A percentile compares a stretch with the other conserved stretches of the same genome.
phyloP scores from a whole-genome alignment of 2,888 invertebrate genomes.

The Andrena bicolor region DNA sequence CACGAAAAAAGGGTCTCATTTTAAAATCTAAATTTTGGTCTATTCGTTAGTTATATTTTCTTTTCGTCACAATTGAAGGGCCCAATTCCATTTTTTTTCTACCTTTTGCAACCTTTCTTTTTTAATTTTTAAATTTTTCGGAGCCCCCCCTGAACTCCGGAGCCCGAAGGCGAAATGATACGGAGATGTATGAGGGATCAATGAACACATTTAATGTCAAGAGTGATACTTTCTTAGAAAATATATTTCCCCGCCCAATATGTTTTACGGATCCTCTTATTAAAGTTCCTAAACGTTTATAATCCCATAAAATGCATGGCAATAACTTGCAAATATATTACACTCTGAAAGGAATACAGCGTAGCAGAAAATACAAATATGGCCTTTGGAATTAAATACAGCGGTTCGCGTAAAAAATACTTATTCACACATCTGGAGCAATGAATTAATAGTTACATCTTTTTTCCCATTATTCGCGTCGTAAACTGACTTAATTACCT shows the following conservation, averaged over 20 bases:
- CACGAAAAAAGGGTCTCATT: too few species aligned
- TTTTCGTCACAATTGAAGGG: too few species aligned
- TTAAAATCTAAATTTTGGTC: too few species aligned
- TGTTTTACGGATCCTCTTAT: conserved; percentile 16
- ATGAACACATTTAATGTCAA: conserved; percentile 37
- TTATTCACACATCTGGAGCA: conserved; percentile 94
- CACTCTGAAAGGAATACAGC: conserved; percentile 73
- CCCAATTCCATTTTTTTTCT: too few species aligned
- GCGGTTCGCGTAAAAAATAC: conserved; percentile 47
- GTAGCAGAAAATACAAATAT: conserved; percentile 80
- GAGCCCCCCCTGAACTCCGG: too few species aligned
- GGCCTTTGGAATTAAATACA: conserved; percentile 70
- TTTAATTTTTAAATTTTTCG: too few species aligned
- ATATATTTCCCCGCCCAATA: conserved; percentile 56
- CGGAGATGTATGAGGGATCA: conserved; percentile 24
- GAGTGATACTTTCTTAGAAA: conserved; percentile 48
- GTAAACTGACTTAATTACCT: conserved; percentile 95
- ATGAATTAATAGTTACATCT: conserved; percentile 94
- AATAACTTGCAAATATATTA: conserved; percentile 80
- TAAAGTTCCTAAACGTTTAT: conserved; percentile 26
- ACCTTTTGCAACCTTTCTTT: too few species aligned
- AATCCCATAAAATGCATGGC: conserved; percentile 45
- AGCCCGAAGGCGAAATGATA: neutral
- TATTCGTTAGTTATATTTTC: too few species aligned
- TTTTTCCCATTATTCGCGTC: conserved; percentile 96